phyloP scores from a whole-genome alignment of 2,113 vertebrate genomes.

The Oncorhynchus mykiss region DNA sequence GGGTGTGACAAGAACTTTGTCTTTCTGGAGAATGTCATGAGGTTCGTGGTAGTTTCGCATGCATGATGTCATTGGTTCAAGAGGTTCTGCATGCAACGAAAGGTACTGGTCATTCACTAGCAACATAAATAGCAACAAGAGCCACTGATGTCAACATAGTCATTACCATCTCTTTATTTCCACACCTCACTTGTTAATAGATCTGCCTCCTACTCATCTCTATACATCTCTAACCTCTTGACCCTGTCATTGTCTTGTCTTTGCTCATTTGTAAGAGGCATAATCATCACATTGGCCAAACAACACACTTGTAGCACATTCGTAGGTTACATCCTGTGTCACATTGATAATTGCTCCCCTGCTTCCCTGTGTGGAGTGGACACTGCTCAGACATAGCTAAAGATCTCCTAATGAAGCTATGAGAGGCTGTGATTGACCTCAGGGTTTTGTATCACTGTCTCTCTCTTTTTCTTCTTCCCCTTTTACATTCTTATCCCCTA shows the following conservation, averaged over 20 bases:
- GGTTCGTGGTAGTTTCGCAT: not conserved
- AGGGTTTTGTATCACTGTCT: conserved; percentile 20
- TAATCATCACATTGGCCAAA: conserved; percentile 14
- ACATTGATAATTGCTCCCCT: conserved; percentile 43
- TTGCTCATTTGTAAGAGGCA: not conserved
- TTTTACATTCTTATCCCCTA: not conserved
- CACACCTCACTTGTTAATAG: too few relatives aligned
- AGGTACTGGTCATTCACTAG: too few relatives aligned
- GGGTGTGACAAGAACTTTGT: not conserved
- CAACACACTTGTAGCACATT: too few relatives aligned
- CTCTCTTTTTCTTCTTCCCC: conserved; percentile 5
- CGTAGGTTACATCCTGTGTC: conserved; percentile 38
- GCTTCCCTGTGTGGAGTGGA: conserved; percentile 20
- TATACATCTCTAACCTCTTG: too few relatives aligned
- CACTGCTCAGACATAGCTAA: conserved; percentile 14
- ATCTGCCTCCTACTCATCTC: too few relatives aligned
- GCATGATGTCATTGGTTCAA: not conserved
- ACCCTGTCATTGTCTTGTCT: not conserved
- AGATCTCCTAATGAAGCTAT: conserved; percentile 16
- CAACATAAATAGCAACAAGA: too few relatives aligned
- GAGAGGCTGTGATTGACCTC: conserved; percentile 22
- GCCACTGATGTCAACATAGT: too few relatives aligned
- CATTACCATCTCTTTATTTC: too few relatives aligned
- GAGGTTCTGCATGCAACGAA: not conserved
- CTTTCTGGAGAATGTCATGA: not conserved